Evolutionary conservation across 1,140 invertebrate species (phyloP).

Genomic region (Chlorops oryzae): DNA sequence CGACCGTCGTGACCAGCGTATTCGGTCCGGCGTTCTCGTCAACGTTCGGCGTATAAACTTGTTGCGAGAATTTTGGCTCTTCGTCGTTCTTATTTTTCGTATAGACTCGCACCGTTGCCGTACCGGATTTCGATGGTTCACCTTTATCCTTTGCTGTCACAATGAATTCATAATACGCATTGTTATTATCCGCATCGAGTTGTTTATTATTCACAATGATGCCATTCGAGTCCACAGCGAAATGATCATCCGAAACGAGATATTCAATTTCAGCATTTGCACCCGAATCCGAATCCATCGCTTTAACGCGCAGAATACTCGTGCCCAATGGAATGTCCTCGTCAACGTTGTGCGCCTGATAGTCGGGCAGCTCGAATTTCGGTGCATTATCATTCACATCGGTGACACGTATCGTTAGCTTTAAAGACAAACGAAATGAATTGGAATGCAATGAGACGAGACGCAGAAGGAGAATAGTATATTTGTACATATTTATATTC

Average conservation of each 20-base stretch:
- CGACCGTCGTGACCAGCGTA: constrained; percentile 88
- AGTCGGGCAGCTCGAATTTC: constrained; percentile 90
- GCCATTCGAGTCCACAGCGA: constrained; percentile 84
- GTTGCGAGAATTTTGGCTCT: constrained; percentile 92
- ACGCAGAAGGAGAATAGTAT: too few relatives aligned
- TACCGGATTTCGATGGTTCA: constrained; percentile 84
- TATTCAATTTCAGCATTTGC: constrained; percentile 92
- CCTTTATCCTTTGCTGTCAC: constrained; percentile 91
- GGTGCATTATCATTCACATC: constrained; percentile 93
- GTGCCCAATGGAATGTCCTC: constrained; percentile 88
- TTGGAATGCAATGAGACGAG: too few relatives aligned
- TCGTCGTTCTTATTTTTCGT: constrained; percentile 96
- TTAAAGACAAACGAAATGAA: too few relatives aligned
- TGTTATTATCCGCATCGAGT: constrained; percentile 90
- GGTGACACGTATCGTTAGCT: constrained; percentile 86
- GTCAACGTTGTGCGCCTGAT: constrained; percentile 90
- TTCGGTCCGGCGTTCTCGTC: constrained; percentile 93
- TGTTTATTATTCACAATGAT: constrained; percentile 90
- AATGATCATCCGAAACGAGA: constrained; percentile 84
- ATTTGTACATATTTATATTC: too few relatives aligned
- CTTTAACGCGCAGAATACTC: constrained; percentile 85
- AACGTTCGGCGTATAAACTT: constrained; percentile 93
- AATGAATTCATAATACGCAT: constrained; percentile 91
- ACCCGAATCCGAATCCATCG: constrained; percentile 86
- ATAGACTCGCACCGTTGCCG: constrained; percentile 86